These are phyloP conservation scores for Agapornis canus DNA, from an alignment of 2,797 vertebrate species.

Conservation along the genomic window DNA sequence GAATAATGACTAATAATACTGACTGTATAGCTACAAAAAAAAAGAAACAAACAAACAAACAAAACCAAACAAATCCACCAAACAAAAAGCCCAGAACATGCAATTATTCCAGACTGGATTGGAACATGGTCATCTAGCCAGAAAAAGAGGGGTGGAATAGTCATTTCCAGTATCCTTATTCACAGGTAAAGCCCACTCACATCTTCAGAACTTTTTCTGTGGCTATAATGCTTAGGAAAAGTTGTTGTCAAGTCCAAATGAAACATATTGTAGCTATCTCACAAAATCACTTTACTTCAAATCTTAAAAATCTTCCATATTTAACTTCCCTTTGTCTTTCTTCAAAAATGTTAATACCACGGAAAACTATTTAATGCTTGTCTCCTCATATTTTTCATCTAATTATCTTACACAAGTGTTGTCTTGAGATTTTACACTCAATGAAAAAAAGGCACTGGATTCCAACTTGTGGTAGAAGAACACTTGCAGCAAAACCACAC, in stretches of 20 bases:
- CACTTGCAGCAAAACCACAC: background rate
- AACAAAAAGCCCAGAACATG: background rate
- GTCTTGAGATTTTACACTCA: slow-evolving; percentile 6
- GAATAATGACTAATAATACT: background rate
- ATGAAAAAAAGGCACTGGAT: background rate
- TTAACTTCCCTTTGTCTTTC: slow-evolving; percentile 8
- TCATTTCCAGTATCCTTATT: background rate
- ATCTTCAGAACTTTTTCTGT: background rate
- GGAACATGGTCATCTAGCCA: background rate
- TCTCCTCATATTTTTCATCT: slow-evolving; percentile 38
- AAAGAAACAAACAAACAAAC: no score
- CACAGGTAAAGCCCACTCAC: background rate
- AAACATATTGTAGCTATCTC: background rate
- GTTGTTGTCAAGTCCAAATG: background rate
- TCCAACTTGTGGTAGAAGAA: background rate
- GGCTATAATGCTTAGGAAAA: background rate
- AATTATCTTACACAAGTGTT: slow-evolving; percentile 21
- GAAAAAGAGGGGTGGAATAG: background rate
- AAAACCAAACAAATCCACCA: background rate
- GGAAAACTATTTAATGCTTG: slow-evolving; percentile 6
- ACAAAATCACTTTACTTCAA: background rate
- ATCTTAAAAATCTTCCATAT: background rate
- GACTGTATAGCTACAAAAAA: background rate
- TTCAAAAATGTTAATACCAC: background rate
- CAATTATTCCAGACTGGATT: background rate